These are phyloP conservation scores for Cotesia glomerata DNA, from an alignment of 1,140 invertebrate genomes.

Conservation along the genomic window DNA sequence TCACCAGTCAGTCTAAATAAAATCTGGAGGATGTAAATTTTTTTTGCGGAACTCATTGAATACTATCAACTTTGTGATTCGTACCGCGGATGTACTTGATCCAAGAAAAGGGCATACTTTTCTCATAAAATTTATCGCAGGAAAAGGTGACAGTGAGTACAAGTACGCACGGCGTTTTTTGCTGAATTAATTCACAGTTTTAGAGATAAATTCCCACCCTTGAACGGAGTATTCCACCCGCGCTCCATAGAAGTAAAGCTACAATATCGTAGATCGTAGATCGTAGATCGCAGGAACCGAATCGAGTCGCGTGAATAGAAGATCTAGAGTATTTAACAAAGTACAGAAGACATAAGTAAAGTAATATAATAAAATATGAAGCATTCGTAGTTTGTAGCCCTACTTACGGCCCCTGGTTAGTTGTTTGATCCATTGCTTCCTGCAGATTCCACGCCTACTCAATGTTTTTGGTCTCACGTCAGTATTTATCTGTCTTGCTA, in stretches of 20 bases:
- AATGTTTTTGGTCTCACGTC: conserved; percentile 50
- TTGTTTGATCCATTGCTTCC: conserved; percentile 59
- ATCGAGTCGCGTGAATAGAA: conserved; percentile 17
- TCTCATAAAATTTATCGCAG: not conserved
- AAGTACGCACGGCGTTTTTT: not conserved
- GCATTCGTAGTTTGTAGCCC: too few relatives aligned
- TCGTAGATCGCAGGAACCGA: not conserved
- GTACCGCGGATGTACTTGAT: too few relatives aligned
- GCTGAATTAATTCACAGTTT: too few relatives aligned
- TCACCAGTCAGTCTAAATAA: too few relatives aligned
- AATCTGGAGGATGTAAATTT: not conserved
- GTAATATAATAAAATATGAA: not conserved
- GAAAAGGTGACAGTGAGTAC: not conserved
- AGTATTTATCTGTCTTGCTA: conserved; percentile 57
- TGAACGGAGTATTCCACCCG: not conserved
- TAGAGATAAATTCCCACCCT: not conserved
- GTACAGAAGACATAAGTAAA: not conserved
- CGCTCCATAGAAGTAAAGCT: too few relatives aligned
- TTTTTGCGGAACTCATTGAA: not conserved
- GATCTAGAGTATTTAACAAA: too few relatives aligned
- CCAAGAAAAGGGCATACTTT: too few relatives aligned
- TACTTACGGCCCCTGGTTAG: conserved; percentile 34
- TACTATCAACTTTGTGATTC: not conserved
- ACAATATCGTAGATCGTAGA: too few relatives aligned
- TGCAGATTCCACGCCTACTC: conserved; percentile 57